Conservation (phyloP, 1,140 invertebrate species). For the Drosophila pandora region DNA sequence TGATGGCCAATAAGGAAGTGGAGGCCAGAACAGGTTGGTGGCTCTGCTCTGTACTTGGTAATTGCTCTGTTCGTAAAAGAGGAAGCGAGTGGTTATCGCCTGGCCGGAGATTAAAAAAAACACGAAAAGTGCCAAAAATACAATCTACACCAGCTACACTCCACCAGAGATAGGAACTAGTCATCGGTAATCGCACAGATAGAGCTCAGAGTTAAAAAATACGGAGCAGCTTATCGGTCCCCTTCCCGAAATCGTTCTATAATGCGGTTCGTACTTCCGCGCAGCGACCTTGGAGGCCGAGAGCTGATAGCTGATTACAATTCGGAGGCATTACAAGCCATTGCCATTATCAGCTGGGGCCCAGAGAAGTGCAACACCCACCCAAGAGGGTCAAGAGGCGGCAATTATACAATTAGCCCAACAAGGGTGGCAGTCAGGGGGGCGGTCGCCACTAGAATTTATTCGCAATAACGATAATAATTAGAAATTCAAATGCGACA, state of each 20-base stretch:
- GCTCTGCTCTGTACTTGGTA: neutral
- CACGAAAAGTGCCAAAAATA: neutral
- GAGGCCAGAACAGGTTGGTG: constrained; percentile 20
- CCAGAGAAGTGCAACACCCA: constrained; percentile 21
- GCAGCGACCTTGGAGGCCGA: neutral
- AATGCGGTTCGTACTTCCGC: neutral
- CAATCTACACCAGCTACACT: neutral
- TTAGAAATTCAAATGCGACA: constrained; percentile 74
- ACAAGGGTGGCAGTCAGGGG: neutral
- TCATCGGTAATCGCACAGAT: too few species aligned
- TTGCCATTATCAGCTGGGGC: neutral
- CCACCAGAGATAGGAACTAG: too few species aligned
- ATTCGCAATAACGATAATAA: constrained; percentile 49
- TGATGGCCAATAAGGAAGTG: constrained; percentile 34
- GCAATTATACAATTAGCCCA: constrained; percentile 50
- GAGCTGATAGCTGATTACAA: neutral
- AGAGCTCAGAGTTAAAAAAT: too few species aligned
- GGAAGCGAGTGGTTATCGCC: neutral
- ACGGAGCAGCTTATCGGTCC: too few species aligned
- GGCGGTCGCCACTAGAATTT: constrained; percentile 3
- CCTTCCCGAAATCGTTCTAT: too few species aligned
- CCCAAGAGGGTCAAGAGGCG: constrained; percentile 22
- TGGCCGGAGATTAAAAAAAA: neutral
- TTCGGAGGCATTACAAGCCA: neutral
- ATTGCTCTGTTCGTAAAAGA: neutral